phyloP scores from a whole-genome alignment of 2,888 invertebrate genomes.

The Plebejus melissa region DNA sequence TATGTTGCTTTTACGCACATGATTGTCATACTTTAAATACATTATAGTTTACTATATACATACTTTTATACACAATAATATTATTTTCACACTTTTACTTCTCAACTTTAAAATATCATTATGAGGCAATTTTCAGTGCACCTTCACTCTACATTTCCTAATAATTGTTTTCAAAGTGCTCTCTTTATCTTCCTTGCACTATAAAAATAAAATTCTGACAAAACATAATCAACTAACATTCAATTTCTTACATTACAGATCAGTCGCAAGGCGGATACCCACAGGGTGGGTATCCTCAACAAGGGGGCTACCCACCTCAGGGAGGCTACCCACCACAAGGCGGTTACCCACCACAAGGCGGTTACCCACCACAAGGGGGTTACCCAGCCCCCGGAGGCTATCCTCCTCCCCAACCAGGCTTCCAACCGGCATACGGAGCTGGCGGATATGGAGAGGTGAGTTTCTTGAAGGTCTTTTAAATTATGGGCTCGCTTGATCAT shows the following conservation, averaged over 20 bases:
- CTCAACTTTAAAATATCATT: too few species aligned
- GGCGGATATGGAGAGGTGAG: conserved; percentile 63
- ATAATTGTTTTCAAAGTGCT: too few species aligned
- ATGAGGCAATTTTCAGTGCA: too few species aligned
- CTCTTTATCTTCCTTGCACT: too few species aligned
- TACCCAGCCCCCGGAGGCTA: conserved; percentile 49
- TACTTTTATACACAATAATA: too few species aligned
- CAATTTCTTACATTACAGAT: conserved; percentile 28
- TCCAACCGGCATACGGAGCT: conserved; percentile 51
- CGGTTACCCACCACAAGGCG: conserved; percentile 43
- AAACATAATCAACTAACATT: background rate
- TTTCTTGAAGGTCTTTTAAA: conserved; percentile 13
- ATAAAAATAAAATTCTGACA: background rate
- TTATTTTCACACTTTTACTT: too few species aligned
- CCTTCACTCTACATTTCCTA: too few species aligned
- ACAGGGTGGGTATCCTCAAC: conserved; percentile 50
- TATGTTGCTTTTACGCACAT: too few species aligned
- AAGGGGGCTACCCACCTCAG: conserved; percentile 49
- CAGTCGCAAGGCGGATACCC: conserved; percentile 55
- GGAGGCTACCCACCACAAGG: conserved; percentile 50
- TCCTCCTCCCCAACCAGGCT: conserved; percentile 49
- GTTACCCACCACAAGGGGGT: conserved; percentile 53
- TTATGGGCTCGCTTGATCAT: too few species aligned
- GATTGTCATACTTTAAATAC: too few species aligned
- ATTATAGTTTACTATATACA: too few species aligned